Evolutionary conservation across 2,113 vertebrate genomes (phyloP).

Genomic region (Mus spicilegus): DNA sequence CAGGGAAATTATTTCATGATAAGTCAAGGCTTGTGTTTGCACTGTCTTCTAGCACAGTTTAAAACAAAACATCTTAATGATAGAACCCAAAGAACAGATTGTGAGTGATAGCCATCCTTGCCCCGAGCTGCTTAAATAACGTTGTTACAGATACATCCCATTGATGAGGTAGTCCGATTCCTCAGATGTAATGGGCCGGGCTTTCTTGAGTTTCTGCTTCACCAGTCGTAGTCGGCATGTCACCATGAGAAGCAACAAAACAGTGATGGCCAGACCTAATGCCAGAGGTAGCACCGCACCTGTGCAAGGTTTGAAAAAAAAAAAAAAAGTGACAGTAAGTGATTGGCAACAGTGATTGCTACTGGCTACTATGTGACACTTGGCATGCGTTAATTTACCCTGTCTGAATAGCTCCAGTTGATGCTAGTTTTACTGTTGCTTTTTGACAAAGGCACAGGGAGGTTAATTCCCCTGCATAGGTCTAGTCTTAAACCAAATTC

Average conservation of each 20-base stretch:
- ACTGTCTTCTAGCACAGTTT: slow-evolving; percentile 67
- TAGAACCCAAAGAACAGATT: slow-evolving; percentile 72
- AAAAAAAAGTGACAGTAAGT: background rate
- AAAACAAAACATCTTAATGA: slow-evolving; percentile 70
- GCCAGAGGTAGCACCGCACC: slow-evolving; percentile 96
- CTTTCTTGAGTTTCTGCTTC: slow-evolving; percentile 95
- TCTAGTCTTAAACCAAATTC: background rate
- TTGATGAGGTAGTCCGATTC: slow-evolving; percentile 99
- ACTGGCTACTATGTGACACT: rapidly evolving
- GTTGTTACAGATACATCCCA: slow-evolving; percentile 96
- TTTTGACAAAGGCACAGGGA: background rate
- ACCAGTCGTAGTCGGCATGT: slow-evolving; percentile 93
- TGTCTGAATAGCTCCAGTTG: background rate
- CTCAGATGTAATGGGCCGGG: slow-evolving; percentile 96
- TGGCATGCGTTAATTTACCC: background rate
- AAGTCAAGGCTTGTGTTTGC: slow-evolving; percentile 20
- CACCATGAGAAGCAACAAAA: slow-evolving; percentile 95
- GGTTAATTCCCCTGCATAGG: background rate
- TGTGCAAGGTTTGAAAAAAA: slow-evolving; percentile 72
- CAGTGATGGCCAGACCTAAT: slow-evolving; percentile 95
- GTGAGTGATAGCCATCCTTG: slow-evolving; percentile 40
- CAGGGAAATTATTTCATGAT: slow-evolving; percentile 1
- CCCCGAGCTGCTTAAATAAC: slow-evolving; percentile 50
- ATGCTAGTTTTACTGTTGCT: background rate
- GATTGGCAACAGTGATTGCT: background rate